Percentiles rank a stretch among this genome's conserved stretches.
Evolutionary conservation across 2,888 invertebrate species (phyloP).

Genomic region (Stictocephala bisonia): DNA sequence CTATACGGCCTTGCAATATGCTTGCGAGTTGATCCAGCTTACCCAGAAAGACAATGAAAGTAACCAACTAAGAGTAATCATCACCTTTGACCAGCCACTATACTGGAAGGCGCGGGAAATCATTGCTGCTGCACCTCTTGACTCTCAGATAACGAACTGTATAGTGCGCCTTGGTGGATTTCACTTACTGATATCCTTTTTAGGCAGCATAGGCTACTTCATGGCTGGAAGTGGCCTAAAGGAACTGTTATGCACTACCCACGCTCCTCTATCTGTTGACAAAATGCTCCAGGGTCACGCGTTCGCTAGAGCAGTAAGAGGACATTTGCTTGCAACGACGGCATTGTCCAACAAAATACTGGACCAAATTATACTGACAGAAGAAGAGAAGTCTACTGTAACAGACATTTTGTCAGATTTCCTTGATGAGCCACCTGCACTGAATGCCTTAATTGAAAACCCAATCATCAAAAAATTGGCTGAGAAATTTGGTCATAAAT

Average conservation of each 20-base stretch:
- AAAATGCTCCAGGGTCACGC: conserved; percentile 61
- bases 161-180: conserved; percentile 34
- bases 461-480: background rate
- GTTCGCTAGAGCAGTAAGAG: conserved; percentile 58
- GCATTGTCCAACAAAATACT: conserved; percentile 45
- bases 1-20: background rate
- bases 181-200: conserved; percentile 27
- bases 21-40: background rate
- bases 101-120: conserved; percentile 33
- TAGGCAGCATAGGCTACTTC: conserved; percentile 33
- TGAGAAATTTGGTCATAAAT: background rate
- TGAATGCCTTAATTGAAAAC: background rate
- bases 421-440: background rate
- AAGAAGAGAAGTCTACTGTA: background rate
- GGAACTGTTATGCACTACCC: background rate
- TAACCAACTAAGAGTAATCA: background rate
- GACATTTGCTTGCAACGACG: conserved; percentile 57
- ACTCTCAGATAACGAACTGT: background rate
- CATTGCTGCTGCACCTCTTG: background rate
- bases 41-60: too few species aligned
- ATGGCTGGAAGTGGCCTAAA: conserved; percentile 15
- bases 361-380: conserved; percentile 3
- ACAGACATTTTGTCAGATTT: background rate
- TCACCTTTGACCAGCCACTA: conserved; percentile 36
- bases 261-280: conserved; percentile 8